Evolutionary conservation across 2,797 vertebrate genomes (phyloP).

Genomic region (Hippocampus kuda): DNA sequence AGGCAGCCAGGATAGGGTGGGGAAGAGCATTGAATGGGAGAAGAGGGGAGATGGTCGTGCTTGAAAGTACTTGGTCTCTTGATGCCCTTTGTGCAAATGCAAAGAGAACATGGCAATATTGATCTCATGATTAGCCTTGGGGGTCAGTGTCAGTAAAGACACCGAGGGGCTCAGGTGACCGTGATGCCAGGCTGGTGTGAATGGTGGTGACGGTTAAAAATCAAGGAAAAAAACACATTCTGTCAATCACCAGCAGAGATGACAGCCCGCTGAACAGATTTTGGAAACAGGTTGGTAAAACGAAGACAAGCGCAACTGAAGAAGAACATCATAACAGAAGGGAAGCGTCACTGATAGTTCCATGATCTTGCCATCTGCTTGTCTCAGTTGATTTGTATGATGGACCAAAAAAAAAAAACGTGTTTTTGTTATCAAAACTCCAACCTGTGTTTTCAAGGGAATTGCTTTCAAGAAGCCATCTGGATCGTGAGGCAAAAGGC

Average conservation of each 20-base stretch:
- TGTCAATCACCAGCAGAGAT: constrained; percentile 9
- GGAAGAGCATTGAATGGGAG: constrained; percentile 26
- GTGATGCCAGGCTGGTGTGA: constrained; percentile 9
- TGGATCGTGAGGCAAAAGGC: constrained; percentile 32
- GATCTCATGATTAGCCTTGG: constrained; percentile 45
- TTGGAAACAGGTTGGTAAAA: constrained; percentile 23
- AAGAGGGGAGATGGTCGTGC: constrained; percentile 33
- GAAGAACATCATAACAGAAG: constrained; percentile 26
- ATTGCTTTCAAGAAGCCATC: constrained; percentile 37
- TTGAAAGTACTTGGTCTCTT: constrained; percentile 45
- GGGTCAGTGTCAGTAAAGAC: constrained; percentile 35
- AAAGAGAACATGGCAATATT: constrained; percentile 51
- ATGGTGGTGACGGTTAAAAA: background rate
- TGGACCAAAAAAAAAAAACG: constrained; percentile 28
- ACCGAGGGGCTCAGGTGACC: constrained; percentile 28
- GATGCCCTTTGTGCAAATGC: constrained; percentile 53
- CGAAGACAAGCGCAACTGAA: constrained; percentile 9
- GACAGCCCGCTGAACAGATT: constrained; percentile 11
- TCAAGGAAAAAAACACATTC: constrained; percentile 9
- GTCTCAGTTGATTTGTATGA: constrained; percentile 47
- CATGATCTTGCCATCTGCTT: constrained; percentile 55
- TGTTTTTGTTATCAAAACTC: constrained; percentile 37
- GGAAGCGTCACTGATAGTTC: constrained; percentile 29
- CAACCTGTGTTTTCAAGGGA: constrained; percentile 43
- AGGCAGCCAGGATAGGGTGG: constrained; percentile 37